These are phyloP conservation scores for Myotis vivesi DNA, from an alignment of 2,797 vertebrate species.

Conservation along the genomic window DNA sequence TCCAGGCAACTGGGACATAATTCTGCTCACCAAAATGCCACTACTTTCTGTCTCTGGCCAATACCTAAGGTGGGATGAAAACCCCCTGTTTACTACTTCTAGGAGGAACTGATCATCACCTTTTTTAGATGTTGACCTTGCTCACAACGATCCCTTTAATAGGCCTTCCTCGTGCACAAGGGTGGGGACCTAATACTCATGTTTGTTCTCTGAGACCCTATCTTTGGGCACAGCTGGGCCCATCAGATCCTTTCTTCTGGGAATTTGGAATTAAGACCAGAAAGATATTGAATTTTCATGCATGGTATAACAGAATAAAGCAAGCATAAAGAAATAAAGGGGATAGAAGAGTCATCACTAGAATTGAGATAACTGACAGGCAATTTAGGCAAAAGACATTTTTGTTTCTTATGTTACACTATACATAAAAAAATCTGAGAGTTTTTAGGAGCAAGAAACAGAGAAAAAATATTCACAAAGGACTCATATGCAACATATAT, in stretches of 20 bases:
- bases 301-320: background rate
- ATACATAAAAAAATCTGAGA: background rate
- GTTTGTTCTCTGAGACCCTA: background rate
- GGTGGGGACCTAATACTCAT: background rate
- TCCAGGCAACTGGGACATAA: background rate
- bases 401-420: background rate
- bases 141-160: background rate
- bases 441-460: slow-evolving; percentile 3
- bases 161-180: background rate
- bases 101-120: background rate
- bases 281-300: background rate
- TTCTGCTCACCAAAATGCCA: background rate
- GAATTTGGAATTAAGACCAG: background rate
- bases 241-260: background rate
- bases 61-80: background rate
- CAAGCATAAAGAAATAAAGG: slow-evolving; percentile 27
- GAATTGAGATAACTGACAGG: background rate
- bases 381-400: slow-evolving; percentile 11
- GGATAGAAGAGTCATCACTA: background rate
- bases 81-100: background rate
- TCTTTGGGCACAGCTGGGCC: background rate
- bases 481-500: background rate
- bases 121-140: background rate
- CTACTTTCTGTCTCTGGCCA: background rate
- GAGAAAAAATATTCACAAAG: slow-evolving; percentile 18